A percentile compares a stretch with the other conserved stretches of the same genome.
Evolutionary conservation across 2,888 invertebrate species (phyloP).

Genomic region (Drosophila antonietae): DNA sequence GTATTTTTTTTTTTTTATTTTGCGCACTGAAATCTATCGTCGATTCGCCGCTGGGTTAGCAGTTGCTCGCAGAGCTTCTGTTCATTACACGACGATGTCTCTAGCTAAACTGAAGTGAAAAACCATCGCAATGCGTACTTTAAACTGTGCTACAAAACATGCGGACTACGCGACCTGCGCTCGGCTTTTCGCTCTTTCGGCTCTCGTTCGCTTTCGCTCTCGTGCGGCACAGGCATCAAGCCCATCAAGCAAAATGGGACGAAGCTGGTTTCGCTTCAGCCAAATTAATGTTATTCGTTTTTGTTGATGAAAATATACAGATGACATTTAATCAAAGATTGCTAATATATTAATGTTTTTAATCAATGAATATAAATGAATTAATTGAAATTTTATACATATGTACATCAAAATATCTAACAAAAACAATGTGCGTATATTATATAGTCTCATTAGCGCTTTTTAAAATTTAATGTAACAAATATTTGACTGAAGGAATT

Average conservation of each 20-base stretch:
- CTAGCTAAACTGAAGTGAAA: slow-evolving; percentile 80
- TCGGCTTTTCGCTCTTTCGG: slow-evolving; percentile 33
- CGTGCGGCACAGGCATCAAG: slow-evolving; percentile 14
- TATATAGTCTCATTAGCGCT: too few species aligned
- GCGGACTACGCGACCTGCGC: slow-evolving; percentile 36
- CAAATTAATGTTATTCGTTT: neutral
- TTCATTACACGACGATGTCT: slow-evolving; percentile 77
- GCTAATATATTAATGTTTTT: neutral
- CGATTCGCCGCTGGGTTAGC: slow-evolving; percentile 49
- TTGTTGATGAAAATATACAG: neutral
- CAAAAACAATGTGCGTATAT: too few species aligned
- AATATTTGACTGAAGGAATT: neutral
- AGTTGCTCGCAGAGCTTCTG: slow-evolving; percentile 55
- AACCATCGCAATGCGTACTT: slow-evolving; percentile 78
- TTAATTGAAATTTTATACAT: too few species aligned
- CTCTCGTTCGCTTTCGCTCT: slow-evolving; percentile 16
- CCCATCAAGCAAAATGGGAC: slow-evolving; percentile 36
- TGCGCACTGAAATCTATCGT: slow-evolving; percentile 72
- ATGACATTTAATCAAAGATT: neutral
- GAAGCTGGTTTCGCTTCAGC: neutral
- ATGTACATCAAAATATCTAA: too few species aligned
- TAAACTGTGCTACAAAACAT: slow-evolving; percentile 73
- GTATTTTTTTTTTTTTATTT: slow-evolving; percentile 39
- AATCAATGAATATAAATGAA: too few species aligned
- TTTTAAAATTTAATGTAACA: too few species aligned